phyloP scores from a whole-genome alignment of 2,113 vertebrate species.

The Eretmochelys imbricata region DNA sequence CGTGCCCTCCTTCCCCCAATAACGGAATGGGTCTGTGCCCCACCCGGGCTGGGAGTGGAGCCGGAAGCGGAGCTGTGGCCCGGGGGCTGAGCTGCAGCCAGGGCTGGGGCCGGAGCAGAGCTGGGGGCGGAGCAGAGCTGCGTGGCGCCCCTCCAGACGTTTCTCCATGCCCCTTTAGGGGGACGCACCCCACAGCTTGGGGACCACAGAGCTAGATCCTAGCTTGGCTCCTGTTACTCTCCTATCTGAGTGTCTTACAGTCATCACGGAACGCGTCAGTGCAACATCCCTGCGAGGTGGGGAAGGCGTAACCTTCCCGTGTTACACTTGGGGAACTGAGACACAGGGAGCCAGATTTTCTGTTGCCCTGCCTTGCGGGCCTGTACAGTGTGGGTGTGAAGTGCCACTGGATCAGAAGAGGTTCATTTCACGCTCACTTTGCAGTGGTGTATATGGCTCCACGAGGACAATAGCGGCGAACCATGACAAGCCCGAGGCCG shows the following conservation, averaged over 20 bases:
- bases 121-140: no score
- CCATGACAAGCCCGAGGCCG: not conserved
- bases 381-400: not conserved
- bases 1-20: no score
- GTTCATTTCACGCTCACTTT: not conserved
- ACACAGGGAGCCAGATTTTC: not conserved
- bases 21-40: no score
- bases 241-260: not conserved
- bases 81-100: no score
- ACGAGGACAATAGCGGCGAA: not conserved
- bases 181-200: no score
- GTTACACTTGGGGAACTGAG: not conserved
- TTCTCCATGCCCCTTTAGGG: no score
- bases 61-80: no score
- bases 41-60: no score
- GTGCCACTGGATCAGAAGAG: not conserved
- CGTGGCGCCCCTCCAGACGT: no score
- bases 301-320: not conserved
- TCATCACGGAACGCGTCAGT: not conserved
- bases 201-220: accelerated
- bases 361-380: not conserved
- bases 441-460: not conserved
- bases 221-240: not conserved
- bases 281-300: not conserved
- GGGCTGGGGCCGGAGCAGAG: no score